Evolutionary conservation across 2,888 invertebrate species (phyloP).

Genomic region (Cheilosia urbana): DNA sequence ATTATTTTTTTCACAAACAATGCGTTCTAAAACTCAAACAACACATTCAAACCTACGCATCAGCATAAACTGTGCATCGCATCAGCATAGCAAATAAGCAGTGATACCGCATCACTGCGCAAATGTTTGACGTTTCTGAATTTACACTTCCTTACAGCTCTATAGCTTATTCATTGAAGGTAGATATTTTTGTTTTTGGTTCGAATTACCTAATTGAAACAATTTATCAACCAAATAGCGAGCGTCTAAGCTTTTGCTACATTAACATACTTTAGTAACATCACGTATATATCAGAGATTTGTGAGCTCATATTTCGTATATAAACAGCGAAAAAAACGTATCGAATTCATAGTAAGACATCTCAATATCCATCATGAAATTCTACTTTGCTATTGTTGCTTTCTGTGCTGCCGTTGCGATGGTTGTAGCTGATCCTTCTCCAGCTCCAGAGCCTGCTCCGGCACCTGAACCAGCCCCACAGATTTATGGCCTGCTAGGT

Average conservation of each 20-base stretch:
- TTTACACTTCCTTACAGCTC: not conserved
- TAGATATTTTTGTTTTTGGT: not conserved
- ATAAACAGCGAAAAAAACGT: not conserved
- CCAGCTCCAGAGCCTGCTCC: not conserved
- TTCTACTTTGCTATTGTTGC: slow-evolving; percentile 8
- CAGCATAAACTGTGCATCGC: too few species aligned
- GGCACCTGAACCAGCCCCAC: slow-evolving; percentile 9
- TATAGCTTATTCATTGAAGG: too few species aligned
- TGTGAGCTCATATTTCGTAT: slow-evolving; percentile 1
- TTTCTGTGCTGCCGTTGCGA: slow-evolving; percentile 27
- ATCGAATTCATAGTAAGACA: not conserved
- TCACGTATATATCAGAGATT: slow-evolving; percentile 15
- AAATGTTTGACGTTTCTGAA: too few species aligned
- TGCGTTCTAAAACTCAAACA: too few species aligned
- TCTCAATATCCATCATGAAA: slow-evolving; percentile 1
- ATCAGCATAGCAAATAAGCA: too few species aligned
- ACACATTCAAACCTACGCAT: too few species aligned
- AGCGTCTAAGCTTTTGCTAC: not conserved
- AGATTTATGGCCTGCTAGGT: not conserved
- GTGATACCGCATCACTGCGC: too few species aligned
- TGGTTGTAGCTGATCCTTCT: slow-evolving; percentile 2
- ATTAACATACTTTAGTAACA: not conserved
- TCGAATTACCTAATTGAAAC: not conserved
- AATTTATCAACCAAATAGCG: slow-evolving; percentile 7
- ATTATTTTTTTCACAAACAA: too few species aligned